Evolutionary conservation across 2,888 invertebrate species (phyloP).

Genomic region (Galeopsomyia nigrocyanea): DNA sequence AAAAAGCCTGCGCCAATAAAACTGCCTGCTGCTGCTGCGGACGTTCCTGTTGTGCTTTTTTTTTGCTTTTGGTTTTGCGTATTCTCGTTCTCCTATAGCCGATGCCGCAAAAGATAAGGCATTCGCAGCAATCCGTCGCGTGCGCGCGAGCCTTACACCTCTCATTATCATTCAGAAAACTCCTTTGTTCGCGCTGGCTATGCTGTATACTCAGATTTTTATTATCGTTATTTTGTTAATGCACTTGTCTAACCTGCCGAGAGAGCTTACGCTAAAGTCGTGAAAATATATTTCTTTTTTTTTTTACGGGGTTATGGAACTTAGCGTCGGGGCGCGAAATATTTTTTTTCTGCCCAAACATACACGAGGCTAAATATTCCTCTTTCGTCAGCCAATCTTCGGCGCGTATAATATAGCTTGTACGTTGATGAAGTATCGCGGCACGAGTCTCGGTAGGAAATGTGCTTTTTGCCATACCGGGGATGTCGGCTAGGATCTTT

Average conservation of each 20-base stretch:
- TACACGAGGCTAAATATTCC: constrained; percentile 4
- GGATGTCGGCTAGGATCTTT: constrained; percentile 2
- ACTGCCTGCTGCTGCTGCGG: not conserved
- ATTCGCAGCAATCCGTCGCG: constrained; percentile 59
- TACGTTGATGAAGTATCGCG: not conserved
- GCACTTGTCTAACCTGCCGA: constrained; percentile 53
- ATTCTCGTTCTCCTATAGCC: no score
- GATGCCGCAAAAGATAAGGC: constrained; percentile 48
- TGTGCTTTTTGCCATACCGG: not conserved
- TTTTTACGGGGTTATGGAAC: constrained; percentile 37
- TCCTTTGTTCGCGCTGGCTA: constrained; percentile 11
- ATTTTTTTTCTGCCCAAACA: constrained; percentile 57
- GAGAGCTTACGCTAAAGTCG: constrained; percentile 47
- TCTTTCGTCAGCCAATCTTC: not conserved
- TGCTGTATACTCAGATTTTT: constrained; percentile 62
- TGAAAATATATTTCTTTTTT: no score
- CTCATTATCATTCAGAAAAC: constrained; percentile 39
- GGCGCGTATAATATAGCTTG: not conserved
- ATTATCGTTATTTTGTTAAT: constrained; percentile 68
- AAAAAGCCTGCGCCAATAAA: constrained; percentile 40
- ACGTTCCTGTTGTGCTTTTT: constrained; percentile 1
- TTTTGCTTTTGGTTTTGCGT: constrained; percentile 5
- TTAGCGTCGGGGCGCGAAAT: constrained; percentile 55
- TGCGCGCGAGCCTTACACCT: constrained; percentile 49
- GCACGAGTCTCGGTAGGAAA: not conserved